phyloP scores from a whole-genome alignment of 2,888 invertebrate genomes.

The Platycheirus albimanus region DNA sequence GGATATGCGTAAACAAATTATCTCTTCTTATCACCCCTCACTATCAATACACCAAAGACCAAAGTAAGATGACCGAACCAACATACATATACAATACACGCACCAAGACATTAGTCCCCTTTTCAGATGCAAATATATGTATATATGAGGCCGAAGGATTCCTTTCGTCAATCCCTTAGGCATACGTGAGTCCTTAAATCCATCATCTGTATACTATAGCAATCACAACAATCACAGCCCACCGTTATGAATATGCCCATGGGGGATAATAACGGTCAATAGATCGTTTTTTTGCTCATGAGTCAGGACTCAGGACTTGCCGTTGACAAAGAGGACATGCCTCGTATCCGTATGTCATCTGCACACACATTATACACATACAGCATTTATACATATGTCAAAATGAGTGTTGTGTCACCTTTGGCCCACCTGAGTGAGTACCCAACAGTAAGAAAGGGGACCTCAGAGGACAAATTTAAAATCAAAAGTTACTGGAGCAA shows the following conservation, averaged over 20 bases:
- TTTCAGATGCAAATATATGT: constrained; percentile 61
- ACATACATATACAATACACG: constrained; percentile 32
- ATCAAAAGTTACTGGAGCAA: constrained; percentile 70
- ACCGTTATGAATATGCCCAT: constrained; percentile 41
- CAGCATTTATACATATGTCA: constrained; percentile 45
- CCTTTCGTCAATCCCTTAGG: constrained; percentile 57
- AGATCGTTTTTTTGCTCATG: constrained; percentile 59
- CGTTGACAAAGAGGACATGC: constrained; percentile 25
- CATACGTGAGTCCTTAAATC: constrained; percentile 62
- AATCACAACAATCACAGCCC: constrained; percentile 71
- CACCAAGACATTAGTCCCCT: constrained; percentile 27
- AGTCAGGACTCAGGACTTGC: constrained; percentile 42
- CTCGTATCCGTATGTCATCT: constrained; percentile 56
- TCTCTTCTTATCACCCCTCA: constrained; percentile 61
- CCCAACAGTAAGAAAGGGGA: constrained; percentile 31
- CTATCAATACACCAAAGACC: constrained; percentile 24
- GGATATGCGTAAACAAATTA: constrained; percentile 69
- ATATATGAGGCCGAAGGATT: constrained; percentile 17
- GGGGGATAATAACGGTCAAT: constrained; percentile 74
- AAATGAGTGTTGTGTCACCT: constrained; percentile 50
- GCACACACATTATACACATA: constrained; percentile 50
- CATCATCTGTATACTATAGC: constrained; percentile 59
- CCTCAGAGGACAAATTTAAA: constrained; percentile 44
- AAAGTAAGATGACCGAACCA: constrained; percentile 37
- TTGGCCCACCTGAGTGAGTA: constrained; percentile 69